Percentiles rank a stretch among this genome's conserved stretches.
Evolutionary conservation across 53 echinoderm and acorn worm species (phyloP).

Genomic region (Temnopleurus reevesii): DNA sequence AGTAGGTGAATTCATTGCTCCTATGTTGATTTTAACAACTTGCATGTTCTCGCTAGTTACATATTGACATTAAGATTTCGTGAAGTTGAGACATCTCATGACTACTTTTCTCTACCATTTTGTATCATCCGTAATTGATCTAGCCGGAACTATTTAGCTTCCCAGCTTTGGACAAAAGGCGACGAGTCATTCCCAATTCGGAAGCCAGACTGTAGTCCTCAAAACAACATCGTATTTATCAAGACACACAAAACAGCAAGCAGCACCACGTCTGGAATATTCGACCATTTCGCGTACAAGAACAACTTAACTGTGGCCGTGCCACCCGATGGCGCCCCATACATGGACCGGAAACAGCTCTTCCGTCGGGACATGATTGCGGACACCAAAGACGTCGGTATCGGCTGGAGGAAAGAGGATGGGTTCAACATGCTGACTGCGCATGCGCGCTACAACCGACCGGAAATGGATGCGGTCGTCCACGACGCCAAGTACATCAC

Average conservation of each 20-base stretch:
- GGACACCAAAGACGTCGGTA: neutral
- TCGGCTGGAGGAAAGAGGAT: conserved; percentile 49
- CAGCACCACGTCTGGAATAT: conserved; percentile 64
- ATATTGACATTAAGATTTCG: neutral
- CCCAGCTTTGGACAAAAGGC: neutral
- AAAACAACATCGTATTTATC: conserved; percentile 60
- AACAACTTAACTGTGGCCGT: conserved; percentile 61
- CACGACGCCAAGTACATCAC: conserved; percentile 67
- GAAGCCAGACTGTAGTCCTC: conserved; percentile 22
- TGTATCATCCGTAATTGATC: neutral
- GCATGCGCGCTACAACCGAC: conserved; percentile 69
- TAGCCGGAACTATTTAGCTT: conserved; percentile 19
- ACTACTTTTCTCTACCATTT: neutral
- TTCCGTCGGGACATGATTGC: conserved; percentile 46
- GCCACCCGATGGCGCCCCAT: conserved; percentile 47
- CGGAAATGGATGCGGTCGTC: conserved; percentile 60
- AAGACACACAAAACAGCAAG: conserved; percentile 83
- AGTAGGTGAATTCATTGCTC: too few relatives aligned
- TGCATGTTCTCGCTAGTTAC: neutral
- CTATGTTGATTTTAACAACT: neutral
- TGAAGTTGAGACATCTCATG: neutral
- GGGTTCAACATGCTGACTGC: conserved; percentile 65
- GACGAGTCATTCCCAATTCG: neutral
- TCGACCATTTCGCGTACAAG: conserved; percentile 72
- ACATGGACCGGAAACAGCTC: conserved; percentile 39